Conservation (phyloP, 2,888 invertebrate genomes). For the Leptopterna dolabrata region DNA sequence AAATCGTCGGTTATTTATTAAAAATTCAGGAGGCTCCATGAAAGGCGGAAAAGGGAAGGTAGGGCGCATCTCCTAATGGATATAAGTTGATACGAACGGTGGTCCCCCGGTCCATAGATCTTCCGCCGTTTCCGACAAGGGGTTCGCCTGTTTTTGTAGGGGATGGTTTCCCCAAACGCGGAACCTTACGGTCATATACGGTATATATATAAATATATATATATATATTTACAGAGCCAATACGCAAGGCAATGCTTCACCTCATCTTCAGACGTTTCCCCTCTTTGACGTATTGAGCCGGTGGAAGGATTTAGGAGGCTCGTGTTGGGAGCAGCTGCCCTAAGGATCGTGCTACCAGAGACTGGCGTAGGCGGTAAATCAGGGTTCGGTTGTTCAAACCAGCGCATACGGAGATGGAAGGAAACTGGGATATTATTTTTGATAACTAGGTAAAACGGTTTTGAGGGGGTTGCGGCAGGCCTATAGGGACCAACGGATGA, state of each 20-base stretch:
- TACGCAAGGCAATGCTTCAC: slow-evolving; percentile 15
- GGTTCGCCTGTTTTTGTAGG: slow-evolving; percentile 27
- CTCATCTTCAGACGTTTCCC: slow-evolving; percentile 16
- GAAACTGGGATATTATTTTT: slow-evolving; percentile 11
- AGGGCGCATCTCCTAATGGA: slow-evolving; percentile 31
- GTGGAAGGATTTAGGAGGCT: slow-evolving; percentile 47
- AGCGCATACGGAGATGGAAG: neutral
- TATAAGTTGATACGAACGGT: slow-evolving; percentile 44
- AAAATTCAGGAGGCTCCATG: neutral
- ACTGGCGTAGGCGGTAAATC: slow-evolving; percentile 30
- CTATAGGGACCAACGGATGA: neutral
- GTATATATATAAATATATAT: neutral
- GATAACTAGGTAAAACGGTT: neutral
- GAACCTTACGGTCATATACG: slow-evolving; percentile 10
- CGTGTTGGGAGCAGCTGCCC: slow-evolving; percentile 45
- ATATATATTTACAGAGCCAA: neutral
- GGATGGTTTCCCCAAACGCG: slow-evolving; percentile 28
- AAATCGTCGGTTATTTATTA: slow-evolving; percentile 14
- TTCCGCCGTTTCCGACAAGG: slow-evolving; percentile 45
- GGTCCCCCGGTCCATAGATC: slow-evolving; percentile 36
- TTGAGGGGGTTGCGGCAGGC: neutral
- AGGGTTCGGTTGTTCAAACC: slow-evolving; percentile 1
- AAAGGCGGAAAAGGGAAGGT: slow-evolving; percentile 12
- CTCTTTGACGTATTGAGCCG: slow-evolving; percentile 45
- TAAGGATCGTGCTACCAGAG: neutral